A percentile compares a stretch with the other conserved stretches of the same genome.
Evolutionary conservation across 2,797 vertebrate genomes (phyloP).

Genomic region (Myotis daubentonii): DNA sequence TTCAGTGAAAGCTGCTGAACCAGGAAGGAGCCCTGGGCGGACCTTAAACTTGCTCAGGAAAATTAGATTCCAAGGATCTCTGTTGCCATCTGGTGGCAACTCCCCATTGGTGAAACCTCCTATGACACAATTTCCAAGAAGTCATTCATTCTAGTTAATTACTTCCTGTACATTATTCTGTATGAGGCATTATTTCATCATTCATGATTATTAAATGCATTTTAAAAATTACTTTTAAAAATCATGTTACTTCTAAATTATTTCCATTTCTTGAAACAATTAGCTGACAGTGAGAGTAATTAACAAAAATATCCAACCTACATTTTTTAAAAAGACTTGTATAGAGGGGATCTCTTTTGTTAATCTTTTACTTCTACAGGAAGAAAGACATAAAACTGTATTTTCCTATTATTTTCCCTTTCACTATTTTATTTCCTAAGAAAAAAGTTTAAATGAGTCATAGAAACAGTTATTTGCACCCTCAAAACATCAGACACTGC

Average conservation of each 20-base stretch:
- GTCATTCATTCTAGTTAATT: not conserved
- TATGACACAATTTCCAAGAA: not conserved
- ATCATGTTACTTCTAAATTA: constrained; percentile 7
- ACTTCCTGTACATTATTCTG: not conserved
- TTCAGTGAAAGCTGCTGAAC: not conserved
- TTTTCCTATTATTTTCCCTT: not conserved
- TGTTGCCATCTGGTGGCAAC: constrained; percentile 63
- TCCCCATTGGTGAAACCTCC: not conserved
- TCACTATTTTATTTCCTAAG: not conserved
- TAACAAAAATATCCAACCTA: not conserved
- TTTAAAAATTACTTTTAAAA: not conserved
- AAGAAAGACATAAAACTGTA: not conserved
- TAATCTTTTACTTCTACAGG: not conserved
- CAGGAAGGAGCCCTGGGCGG: not conserved
- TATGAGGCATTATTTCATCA: constrained; percentile 14
- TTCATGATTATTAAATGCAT: constrained; percentile 38
- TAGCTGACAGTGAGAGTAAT: not conserved
- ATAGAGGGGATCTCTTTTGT: not conserved
- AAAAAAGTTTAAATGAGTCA: not conserved
- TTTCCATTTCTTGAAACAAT: constrained; percentile 37
- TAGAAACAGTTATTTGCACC: not conserved
- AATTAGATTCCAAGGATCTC: not conserved
- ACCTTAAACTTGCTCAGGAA: accelerated
- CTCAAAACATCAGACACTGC: not conserved
- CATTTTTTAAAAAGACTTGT: not conserved